These are phyloP conservation scores for Seira sanloemensis DNA, from an alignment of 2,888 invertebrate genomes.

Conservation along the genomic window DNA sequence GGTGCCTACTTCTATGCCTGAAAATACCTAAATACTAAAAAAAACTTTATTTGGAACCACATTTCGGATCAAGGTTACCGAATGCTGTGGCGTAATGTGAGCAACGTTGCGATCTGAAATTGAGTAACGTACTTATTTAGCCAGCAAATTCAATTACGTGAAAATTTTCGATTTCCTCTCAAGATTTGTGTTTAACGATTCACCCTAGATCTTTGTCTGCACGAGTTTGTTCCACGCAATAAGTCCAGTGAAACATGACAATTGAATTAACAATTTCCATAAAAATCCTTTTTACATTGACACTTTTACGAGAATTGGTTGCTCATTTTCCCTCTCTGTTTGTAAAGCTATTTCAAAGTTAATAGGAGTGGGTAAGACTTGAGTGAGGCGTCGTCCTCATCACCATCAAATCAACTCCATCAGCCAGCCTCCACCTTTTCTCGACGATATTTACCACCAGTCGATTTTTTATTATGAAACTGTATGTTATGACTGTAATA, in stretches of 20 bases:
- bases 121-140: too few relatives aligned
- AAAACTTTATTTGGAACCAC: too few relatives aligned
- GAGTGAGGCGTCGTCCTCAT: background rate
- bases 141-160: too few relatives aligned
- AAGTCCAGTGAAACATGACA: slow-evolving; percentile 18
- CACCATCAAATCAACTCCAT: background rate
- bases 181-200: too few relatives aligned
- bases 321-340: background rate
- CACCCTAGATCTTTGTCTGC: background rate
- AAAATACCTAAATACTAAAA: too few relatives aligned
- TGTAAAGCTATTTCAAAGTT: background rate
- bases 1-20: too few relatives aligned
- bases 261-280: slow-evolving; percentile 32
- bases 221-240: slow-evolving; percentile 15
- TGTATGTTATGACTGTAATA: background rate
- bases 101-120: too few relatives aligned
- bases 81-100: too few relatives aligned
- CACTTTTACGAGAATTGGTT: slow-evolving; percentile 20
- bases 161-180: too few relatives aligned
- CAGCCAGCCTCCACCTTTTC: background rate
- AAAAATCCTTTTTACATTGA: slow-evolving; percentile 13
- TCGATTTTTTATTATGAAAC: background rate
- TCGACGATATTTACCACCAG: background rate
- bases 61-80: too few relatives aligned
- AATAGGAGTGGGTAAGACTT: background rate